Conservation (phyloP, 2,797 vertebrate species). For the Thunnus albacares region DNA sequence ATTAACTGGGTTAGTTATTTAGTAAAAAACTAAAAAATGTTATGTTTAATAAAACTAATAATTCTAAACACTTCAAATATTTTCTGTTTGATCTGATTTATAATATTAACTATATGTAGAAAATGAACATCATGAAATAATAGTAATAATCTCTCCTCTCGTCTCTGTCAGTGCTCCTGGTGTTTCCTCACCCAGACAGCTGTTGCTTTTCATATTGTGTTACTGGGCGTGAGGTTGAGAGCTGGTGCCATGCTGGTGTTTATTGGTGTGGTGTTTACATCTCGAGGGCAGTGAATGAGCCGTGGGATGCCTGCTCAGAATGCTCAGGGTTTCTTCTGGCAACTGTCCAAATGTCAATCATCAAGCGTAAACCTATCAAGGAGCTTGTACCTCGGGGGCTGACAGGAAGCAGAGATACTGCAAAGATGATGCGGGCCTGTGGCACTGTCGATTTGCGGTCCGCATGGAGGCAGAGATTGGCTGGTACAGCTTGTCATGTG, state of each 20-base stretch:
- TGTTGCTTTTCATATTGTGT: constrained; percentile 64
- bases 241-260: constrained; percentile 23
- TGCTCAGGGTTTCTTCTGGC: constrained; percentile 34
- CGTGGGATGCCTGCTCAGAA: constrained; percentile 14
- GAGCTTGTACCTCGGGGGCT: constrained; percentile 43
- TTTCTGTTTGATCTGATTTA: constrained; percentile 17
- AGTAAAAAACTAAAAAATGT: background rate
- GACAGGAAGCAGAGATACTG: constrained; percentile 58
- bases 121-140: background rate
- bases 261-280: constrained; percentile 37
- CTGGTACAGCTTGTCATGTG: constrained; percentile 18
- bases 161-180: background rate
- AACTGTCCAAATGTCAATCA: constrained; percentile 66
- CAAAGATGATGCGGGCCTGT: constrained; percentile 8
- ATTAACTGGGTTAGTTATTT: background rate
- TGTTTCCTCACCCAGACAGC: constrained; percentile 45
- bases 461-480: background rate
- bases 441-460: constrained; percentile 12
- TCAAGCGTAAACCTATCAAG: constrained; percentile 42
- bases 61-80: constrained; percentile 8
- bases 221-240: constrained; percentile 31
- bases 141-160: background rate
- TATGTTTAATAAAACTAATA: background rate
- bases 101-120: background rate
- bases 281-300: constrained; percentile 52